Evolutionary conservation across 1,140 invertebrate genomes (phyloP), one percentile per base, ranked within the genome.

Genomic region (Pogonomyrmex californicus): DNA sequence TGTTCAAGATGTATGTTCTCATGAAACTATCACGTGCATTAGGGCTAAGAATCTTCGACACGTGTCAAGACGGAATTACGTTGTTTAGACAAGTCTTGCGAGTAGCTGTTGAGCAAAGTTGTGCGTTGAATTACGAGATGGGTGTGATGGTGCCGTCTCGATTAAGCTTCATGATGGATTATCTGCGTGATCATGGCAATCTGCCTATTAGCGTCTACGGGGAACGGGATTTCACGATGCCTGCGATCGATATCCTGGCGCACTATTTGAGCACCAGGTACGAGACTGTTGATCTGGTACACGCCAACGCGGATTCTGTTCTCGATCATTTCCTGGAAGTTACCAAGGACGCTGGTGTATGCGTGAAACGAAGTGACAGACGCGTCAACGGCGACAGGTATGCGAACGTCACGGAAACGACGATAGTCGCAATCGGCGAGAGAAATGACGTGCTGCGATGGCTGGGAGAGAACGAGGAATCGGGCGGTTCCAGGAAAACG

Each of bases 31-130:
- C 14, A 30, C 14, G 17, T 58, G n/a, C 17, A n/a, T 70, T 54
- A 95, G 94, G 94, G 10, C 5, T 95, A 7, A 93, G 91, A 65
- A 73, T 95, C 9, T 92, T 93, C 71, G 94, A 95, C 86, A 95
- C 94, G 5, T 95, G 95, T 76, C 91, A 93, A 71, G 93, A 95
- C 49, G 88, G 91, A 47, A 86, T 92, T 66, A 88, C 86, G 6
- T 92, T 93, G 66, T 94, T 93, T 83, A 95, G 93, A 78, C 92
- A 93, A 85, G 88, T 92, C 2, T 54, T 95, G 73, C 87, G 91
- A 76, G 65, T 89, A 23, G 87, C 90, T 2, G 88, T 93, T 0
- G 91, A 93, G 33, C 78, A 87, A n/a, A 93, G 93, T n/a, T 95
- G 94, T 79, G 65, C 88, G 12, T 76, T 90, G 38, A 86, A 93